Percentiles rank a stretch among this genome's conserved stretches.
phyloP scores from a whole-genome alignment of 2,797 vertebrate genomes.

The Poeciliopsis infans region DNA sequence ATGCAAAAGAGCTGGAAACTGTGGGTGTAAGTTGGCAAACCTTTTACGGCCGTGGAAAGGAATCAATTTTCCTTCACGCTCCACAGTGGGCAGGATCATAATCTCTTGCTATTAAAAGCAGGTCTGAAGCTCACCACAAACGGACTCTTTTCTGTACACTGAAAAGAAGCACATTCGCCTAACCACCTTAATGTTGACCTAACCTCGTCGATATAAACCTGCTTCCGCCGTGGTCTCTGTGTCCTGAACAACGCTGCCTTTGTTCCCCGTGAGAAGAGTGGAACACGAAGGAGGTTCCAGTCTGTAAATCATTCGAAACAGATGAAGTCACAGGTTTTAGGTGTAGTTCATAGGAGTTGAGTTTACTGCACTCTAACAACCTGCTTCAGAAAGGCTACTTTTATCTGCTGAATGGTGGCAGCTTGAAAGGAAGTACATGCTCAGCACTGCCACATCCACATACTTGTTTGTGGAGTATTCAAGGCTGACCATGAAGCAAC shows the following conservation, averaged over 20 bases:
- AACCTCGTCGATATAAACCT: slow-evolving; percentile 63
- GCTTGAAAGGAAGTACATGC: slow-evolving; percentile 30
- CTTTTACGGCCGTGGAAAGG: slow-evolving; percentile 20
- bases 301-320: slow-evolving; percentile 77
- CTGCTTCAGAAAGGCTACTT: slow-evolving; percentile 41
- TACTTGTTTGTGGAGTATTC: slow-evolving; percentile 38
- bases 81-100: slow-evolving; percentile 44
- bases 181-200: slow-evolving; percentile 64
- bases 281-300: slow-evolving; percentile 59
- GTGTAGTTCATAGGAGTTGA: slow-evolving; percentile 60
- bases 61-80: slow-evolving; percentile 31
- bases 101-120: slow-evolving; percentile 44
- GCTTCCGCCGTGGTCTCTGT: slow-evolving; percentile 37
- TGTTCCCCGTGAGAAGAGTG: slow-evolving; percentile 63
- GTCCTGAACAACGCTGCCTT: slow-evolving; percentile 73
- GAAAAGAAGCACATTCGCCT: slow-evolving; percentile 47
- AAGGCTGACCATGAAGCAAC: slow-evolving; percentile 5
- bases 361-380: slow-evolving; percentile 49
- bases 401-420: slow-evolving; percentile 25
- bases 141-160: slow-evolving; percentile 19
- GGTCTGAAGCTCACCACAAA: slow-evolving; percentile 38
- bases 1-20: slow-evolving; percentile 33
- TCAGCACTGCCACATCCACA: slow-evolving; percentile 9
- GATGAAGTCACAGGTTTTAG: slow-evolving; percentile 69
- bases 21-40: slow-evolving; percentile 43